phyloP scores from a whole-genome alignment of 2,888 invertebrate genomes.

The Hypercompe scribonia region DNA sequence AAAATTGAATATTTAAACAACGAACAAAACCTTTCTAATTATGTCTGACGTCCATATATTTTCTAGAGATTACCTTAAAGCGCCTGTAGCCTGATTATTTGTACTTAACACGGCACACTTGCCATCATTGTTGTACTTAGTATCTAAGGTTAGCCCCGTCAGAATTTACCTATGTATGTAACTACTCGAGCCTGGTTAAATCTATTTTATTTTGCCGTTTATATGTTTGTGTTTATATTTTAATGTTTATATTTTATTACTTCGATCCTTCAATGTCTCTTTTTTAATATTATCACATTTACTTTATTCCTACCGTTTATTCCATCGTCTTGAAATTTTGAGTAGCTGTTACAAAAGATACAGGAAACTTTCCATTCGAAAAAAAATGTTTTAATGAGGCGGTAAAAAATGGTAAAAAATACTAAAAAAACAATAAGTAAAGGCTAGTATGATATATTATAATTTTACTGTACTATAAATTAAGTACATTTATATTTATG shows the following conservation, averaged over 20 bases:
- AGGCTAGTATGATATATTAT: no score
- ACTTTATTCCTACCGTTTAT: background rate
- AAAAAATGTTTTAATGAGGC: no score
- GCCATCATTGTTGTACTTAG: constrained; percentile 14
- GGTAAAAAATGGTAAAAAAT: no score
- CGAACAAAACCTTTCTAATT: background rate
- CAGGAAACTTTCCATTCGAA: background rate
- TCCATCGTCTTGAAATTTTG: no score
- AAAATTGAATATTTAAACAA: background rate
- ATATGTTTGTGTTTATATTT: background rate
- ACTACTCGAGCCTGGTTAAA: background rate
- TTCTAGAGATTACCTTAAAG: background rate
- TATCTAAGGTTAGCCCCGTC: constrained; percentile 19
- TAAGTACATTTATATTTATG: no score
- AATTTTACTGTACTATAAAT: no score
- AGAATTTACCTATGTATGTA: constrained; percentile 6
- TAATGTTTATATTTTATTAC: background rate
- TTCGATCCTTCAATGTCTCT: no score
- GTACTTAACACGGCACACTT: constrained; percentile 18
- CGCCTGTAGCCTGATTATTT: constrained; percentile 3
- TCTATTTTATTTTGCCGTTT: background rate
- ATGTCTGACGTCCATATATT: background rate
- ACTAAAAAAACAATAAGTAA: no score
- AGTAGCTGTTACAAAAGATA: background rate
- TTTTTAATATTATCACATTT: no score